Evolutionary conservation across 2,888 invertebrate genomes (phyloP).

Genomic region (Halictus quadricinctus): DNA sequence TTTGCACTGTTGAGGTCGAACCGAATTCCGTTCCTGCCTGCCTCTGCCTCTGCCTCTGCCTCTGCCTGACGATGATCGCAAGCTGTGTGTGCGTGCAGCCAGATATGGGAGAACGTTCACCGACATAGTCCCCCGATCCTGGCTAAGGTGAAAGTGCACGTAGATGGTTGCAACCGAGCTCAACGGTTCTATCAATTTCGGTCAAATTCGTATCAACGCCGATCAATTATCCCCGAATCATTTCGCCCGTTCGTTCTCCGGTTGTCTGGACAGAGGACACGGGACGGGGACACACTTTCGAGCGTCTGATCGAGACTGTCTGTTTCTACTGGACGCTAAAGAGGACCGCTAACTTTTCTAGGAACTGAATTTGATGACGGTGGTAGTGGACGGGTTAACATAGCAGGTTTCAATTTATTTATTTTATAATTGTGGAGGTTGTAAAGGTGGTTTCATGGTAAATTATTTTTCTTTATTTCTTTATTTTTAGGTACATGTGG

Average conservation of each 20-base stretch:
- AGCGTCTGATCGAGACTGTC: not conserved
- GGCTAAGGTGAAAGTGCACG: constrained; percentile 58
- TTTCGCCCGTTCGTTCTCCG: not conserved
- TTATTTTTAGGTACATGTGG: not conserved
- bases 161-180: constrained; percentile 13
- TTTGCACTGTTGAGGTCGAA: constrained; percentile 82
- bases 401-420: not conserved
- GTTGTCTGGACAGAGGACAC: not conserved
- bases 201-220: constrained; percentile 1
- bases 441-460: not conserved
- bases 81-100: constrained; percentile 25
- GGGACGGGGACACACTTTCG: not conserved
- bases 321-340: not conserved
- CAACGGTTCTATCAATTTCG: constrained; percentile 30
- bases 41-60: constrained; percentile 17
- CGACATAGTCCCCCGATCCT: constrained; percentile 18
- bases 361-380: not conserved
- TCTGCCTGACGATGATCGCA: not conserved
- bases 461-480: not conserved
- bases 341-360: not conserved
- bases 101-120: constrained; percentile 43
- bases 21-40: constrained; percentile 76
- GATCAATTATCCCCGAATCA: not conserved
- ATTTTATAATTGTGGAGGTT: not conserved
- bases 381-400: not conserved